Evolutionary conservation across 35 echinoderm and acorn worm genomes (phyloP).

Genomic region (Strongylocentrotus purpuratus): DNA sequence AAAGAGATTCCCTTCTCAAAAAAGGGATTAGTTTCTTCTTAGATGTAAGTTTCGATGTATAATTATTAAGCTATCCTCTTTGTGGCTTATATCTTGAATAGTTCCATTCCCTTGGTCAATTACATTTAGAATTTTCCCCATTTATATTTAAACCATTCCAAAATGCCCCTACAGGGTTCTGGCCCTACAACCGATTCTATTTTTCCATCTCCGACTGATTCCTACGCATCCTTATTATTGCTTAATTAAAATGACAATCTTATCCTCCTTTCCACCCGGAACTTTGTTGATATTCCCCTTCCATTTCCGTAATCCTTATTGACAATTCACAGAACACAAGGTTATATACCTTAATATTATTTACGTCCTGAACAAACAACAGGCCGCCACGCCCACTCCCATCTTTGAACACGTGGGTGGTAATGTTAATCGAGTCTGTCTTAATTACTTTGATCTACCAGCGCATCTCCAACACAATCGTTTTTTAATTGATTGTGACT

Average conservation of each 20-base stretch:
- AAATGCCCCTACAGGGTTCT: background rate
- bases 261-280: background rate
- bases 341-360: background rate
- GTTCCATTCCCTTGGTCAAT: too few relatives aligned
- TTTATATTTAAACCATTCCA: background rate
- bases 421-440: too few relatives aligned
- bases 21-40: too few relatives aligned
- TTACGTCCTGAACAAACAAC: background rate
- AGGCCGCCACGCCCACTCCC: background rate
- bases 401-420: too few relatives aligned
- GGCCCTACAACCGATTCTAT: background rate
- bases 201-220: background rate
- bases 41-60: too few relatives aligned
- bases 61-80: too few relatives aligned
- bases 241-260: background rate
- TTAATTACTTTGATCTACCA: too few relatives aligned
- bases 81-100: too few relatives aligned
- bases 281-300: background rate
- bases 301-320: slow-evolving; percentile 2
- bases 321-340: background rate
- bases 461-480: too few relatives aligned
- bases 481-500: too few relatives aligned
- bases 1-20: too few relatives aligned
- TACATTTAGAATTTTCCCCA: background rate
- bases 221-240: background rate